phyloP scores from a whole-genome alignment of 92 coral and sea anemone genomes.

The Epizoanthus fatuus region DNA sequence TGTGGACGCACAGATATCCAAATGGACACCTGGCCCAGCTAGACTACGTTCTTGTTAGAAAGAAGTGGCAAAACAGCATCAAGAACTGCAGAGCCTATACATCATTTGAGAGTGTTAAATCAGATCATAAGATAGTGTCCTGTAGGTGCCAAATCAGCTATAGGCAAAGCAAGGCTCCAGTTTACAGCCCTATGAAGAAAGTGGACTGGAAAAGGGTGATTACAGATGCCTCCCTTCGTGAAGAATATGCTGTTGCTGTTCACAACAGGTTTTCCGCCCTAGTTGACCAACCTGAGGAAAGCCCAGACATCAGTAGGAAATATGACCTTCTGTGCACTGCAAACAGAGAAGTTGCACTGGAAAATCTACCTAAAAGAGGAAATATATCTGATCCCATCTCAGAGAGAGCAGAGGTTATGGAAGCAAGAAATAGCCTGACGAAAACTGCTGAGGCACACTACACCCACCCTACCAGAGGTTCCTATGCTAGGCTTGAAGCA shows the following conservation, averaged over 20 bases:
- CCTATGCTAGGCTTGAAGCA: background rate
- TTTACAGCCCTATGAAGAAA: background rate
- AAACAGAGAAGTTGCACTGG: constrained; percentile 24
- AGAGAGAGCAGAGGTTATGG: background rate
- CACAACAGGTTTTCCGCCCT: constrained; percentile 38
- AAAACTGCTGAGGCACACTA: background rate
- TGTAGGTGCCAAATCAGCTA: constrained; percentile 46
- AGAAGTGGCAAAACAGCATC: constrained; percentile 37
- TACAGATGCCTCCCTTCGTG: constrained; percentile 30
- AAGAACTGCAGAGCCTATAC: constrained; percentile 12
- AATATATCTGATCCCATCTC: background rate
- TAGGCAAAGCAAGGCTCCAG: constrained; percentile 43
- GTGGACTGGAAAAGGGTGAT: constrained; percentile 33
- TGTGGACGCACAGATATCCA: constrained; percentile 38
- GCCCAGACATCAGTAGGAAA: constrained; percentile 18
- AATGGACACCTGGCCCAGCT: constrained; percentile 37
- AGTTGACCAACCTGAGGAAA: constrained; percentile 29
- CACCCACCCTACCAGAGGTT: background rate
- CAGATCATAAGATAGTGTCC: constrained; percentile 32
- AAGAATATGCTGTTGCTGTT: constrained; percentile 42
- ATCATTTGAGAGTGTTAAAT: constrained; percentile 15
- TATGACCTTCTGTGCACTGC: constrained; percentile 24
- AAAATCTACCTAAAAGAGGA: too few relatives aligned
- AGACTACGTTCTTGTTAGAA: constrained; percentile 8
- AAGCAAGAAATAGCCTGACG: background rate